Percentiles rank a stretch among this genome's conserved stretches.
phyloP scores from a whole-genome alignment of 2,888 invertebrate species.

The Plusia festucae region DNA sequence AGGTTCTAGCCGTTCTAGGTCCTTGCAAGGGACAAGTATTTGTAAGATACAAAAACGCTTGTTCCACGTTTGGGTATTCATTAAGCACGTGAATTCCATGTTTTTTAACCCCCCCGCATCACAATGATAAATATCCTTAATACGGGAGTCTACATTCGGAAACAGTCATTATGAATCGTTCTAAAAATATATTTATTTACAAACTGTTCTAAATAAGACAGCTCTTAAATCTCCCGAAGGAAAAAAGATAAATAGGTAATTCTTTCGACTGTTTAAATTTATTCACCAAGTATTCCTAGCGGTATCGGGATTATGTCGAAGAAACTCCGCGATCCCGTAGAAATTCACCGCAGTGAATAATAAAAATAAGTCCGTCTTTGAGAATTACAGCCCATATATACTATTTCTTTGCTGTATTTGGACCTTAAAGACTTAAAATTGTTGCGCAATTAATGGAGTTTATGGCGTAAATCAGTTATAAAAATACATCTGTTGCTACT shows the following conservation, averaged over 20 bases:
- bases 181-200: background rate
- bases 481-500: no score
- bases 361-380: conserved; percentile 63
- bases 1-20: no score
- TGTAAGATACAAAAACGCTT: no score
- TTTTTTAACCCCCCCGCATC: no score
- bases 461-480: no score
- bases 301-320: conserved; percentile 70
- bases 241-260: conserved; percentile 62
- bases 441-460: background rate
- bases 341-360: conserved; percentile 75
- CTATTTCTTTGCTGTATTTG: background rate
- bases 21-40: no score
- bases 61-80: no score
- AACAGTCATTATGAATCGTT: background rate
- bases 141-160: no score
- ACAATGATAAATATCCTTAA: no score
- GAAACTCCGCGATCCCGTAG: conserved; percentile 61
- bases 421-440: background rate
- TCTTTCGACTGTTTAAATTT: conserved; percentile 66
- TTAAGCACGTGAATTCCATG: no score
- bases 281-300: conserved; percentile 66
- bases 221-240: conserved; percentile 52
- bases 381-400: conserved; percentile 20
- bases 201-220: conserved; percentile 8